phyloP scores from a whole-genome alignment of 1,140 invertebrate species.

The Lycorma delicatula region DNA sequence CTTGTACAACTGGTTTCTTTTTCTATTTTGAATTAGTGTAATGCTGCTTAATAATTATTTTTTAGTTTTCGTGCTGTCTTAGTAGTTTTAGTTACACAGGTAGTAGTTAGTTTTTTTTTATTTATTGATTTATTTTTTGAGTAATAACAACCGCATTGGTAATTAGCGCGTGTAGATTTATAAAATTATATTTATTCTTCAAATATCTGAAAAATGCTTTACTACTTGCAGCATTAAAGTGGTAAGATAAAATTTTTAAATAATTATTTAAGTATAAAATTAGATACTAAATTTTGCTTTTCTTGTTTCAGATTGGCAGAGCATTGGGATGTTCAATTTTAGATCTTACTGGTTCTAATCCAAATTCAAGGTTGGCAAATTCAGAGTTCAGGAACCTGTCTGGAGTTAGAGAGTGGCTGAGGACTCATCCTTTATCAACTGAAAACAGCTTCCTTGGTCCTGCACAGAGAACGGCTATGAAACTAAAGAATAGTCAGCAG shows the following conservation, averaged over 20 bases:
- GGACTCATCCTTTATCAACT: constrained; percentile 21
- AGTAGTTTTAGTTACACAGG: no score
- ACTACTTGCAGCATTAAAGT: background rate
- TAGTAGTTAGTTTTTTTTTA: no score
- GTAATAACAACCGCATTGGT: no score
- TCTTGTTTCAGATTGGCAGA: constrained; percentile 58
- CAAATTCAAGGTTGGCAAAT: constrained; percentile 64
- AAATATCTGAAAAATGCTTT: background rate
- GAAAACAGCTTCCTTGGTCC: background rate
- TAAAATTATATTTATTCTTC: background rate
- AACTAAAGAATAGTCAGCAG: constrained; percentile 1
- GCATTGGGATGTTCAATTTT: constrained; percentile 72
- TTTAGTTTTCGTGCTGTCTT: no score
- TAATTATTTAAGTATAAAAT: background rate
- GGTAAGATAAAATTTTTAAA: background rate
- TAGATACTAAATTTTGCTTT: background rate
- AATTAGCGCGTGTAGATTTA: no score
- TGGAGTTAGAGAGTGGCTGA: constrained; percentile 59
- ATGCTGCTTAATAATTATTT: no score
- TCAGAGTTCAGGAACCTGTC: constrained; percentile 66
- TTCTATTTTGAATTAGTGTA: no score
- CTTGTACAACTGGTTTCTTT: no score
- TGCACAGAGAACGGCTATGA: background rate
- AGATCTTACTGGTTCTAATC: constrained; percentile 70
- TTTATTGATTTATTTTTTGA: no score